Evolutionary conservation across 2,797 vertebrate genomes (phyloP), one percentile per base, ranked within the genome.

Genomic region (Intellagama lesueurii): DNA sequence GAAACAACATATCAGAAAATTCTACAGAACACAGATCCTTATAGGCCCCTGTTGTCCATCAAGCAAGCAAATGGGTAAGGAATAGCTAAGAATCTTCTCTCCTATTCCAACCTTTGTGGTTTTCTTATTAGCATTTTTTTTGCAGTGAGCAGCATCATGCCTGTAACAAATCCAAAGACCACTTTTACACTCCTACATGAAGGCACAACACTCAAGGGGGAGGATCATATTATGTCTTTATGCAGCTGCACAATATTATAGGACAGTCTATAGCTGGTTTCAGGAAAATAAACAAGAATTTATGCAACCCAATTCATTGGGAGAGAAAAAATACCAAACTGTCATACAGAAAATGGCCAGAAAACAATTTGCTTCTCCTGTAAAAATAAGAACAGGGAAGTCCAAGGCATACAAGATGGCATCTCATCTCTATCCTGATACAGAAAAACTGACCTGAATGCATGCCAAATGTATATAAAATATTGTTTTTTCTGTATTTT

Each of bases 1-100:
- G 64, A 90, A 95, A 47, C 90, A 69, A 90, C 86, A 78, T n/a
- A 0, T 56, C 88, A 93, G 89, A 83, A 92, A 82, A 72, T 1
- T 87, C 32, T 7, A 64, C 9, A 28, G 30, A 60, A 14, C 40
- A 68, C 16, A 81, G 5, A 90, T 90, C 86, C 0, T 0, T 19
- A 90, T 19, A 7, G 47, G 66, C 91, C 73, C 28, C 19, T 3
- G 8, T 1, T 19, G 8, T 9, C 32, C 4, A 35, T 85, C 30
- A 84, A 60, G 32, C 73, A 72, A 32, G 32, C 76, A 16, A 83
- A 87, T 44, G 24, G 3, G 60, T 90, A 77, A 70, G 82, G 89
- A 1, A 22, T 0, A 73, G 35, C 30, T 26, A 72, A 40, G 80
- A 83, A 30, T 70, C 81, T 83, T 69, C n/a, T 56, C 9, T 28